Evolutionary conservation across 1,140 invertebrate species (phyloP).

Genomic region (Drosophila ananassae): DNA sequence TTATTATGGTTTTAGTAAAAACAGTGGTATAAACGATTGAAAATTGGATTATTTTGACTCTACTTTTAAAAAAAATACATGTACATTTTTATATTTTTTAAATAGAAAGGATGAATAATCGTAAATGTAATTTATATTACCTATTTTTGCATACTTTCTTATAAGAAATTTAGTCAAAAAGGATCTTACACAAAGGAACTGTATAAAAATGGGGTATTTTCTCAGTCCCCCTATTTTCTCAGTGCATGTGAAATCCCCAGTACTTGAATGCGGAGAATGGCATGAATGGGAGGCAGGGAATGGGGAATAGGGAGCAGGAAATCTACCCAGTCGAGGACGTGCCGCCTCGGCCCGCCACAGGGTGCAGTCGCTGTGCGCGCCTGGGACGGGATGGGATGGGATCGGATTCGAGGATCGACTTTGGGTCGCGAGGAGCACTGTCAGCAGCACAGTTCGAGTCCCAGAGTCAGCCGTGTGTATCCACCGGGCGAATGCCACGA

Average conservation of each 20-base stretch:
- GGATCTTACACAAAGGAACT: no score
- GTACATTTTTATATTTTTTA: no score
- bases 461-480: conserved; percentile 75
- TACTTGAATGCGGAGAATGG: conserved; percentile 25
- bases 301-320: conserved; percentile 12
- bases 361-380: conserved; percentile 57
- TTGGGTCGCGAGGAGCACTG: conserved; percentile 9
- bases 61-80: no score
- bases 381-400: conserved; percentile 22
- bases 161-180: no score
- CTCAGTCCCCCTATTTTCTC: neutral
- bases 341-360: conserved; percentile 71
- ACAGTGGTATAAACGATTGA: no score
- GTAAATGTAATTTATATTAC: no score
- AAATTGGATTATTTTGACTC: no score
- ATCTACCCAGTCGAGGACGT: conserved; percentile 67
- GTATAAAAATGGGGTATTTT: no score
- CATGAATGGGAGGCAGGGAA: neutral
- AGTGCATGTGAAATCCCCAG: conserved; percentile 38
- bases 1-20: no score
- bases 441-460: neutral
- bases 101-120: no score
- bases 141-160: no score
- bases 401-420: conserved; percentile 30
- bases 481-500: conserved; percentile 48